These are phyloP conservation scores for Neelides sp. DNA, from an alignment of 1,140 invertebrate species.

Conservation along the genomic window DNA sequence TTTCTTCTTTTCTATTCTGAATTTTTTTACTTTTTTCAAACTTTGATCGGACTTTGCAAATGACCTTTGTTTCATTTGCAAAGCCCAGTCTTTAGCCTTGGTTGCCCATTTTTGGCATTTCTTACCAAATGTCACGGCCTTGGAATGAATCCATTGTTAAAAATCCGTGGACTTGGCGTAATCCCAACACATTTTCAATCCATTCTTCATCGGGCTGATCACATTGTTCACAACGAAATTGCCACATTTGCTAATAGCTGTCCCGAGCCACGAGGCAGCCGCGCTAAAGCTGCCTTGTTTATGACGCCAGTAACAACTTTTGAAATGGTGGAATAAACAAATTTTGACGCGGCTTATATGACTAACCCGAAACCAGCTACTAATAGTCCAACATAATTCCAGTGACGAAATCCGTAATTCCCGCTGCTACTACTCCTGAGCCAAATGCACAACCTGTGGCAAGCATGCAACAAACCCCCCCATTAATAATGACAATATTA, in stretches of 20 bases:
- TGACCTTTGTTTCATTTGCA: neutral
- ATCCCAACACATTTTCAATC: neutral
- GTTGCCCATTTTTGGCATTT: neutral
- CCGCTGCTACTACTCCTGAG: neutral
- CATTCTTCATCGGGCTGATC: neutral
- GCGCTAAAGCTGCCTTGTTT: neutral
- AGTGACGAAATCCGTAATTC: neutral
- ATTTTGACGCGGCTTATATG: neutral
- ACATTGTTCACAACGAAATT: neutral
- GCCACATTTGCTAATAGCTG: neutral
- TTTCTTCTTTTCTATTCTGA: neutral
- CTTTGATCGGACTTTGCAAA: neutral
- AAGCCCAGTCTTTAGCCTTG: neutral
- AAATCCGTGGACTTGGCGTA: neutral
- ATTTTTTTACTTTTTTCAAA: neutral
- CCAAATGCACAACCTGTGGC: neutral
- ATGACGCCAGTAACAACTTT: neutral
- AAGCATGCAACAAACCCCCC: neutral
- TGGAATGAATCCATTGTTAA: too few species aligned
- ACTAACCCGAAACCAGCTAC: neutral
- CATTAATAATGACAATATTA: too few species aligned
- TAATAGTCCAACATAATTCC: neutral
- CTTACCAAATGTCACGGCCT: neutral
- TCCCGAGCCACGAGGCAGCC: neutral
- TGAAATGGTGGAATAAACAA: neutral